Evolutionary conservation across 2,113 vertebrate genomes (phyloP).

Genomic region (Acinonyx jubatus): DNA sequence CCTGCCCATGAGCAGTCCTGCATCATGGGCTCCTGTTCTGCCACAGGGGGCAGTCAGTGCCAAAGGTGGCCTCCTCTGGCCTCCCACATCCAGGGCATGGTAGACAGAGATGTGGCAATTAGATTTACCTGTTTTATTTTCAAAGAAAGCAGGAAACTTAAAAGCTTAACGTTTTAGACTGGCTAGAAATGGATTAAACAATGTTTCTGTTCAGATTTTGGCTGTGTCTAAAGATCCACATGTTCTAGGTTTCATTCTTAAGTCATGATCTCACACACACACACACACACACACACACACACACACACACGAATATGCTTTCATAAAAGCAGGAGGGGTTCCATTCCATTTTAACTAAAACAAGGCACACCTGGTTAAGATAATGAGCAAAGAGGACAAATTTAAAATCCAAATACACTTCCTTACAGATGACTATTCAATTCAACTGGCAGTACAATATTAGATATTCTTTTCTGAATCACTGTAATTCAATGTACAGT

Average conservation of each 20-base stretch:
- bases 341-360: conserved; percentile 40
- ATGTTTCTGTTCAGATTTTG: background rate
- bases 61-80: background rate
- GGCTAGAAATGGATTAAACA: background rate
- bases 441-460: conserved; percentile 34
- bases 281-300: background rate
- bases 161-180: background rate
- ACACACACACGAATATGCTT: background rate
- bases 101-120: background rate
- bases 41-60: background rate
- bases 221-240: background rate
- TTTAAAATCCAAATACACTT: conserved; percentile 67
- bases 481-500: conserved; percentile 52
- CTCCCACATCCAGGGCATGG: background rate
- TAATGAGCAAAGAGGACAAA: conserved; percentile 47
- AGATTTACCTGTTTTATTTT: background rate
- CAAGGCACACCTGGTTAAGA: conserved; percentile 18
- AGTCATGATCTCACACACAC: background rate
- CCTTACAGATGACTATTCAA: conserved; percentile 35
- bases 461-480: conserved; percentile 67
- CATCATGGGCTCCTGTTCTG: background rate
- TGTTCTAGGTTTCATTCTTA: conserved; percentile 36
- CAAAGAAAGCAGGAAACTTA: background rate
- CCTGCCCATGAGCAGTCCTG: background rate
- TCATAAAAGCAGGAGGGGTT: conserved; percentile 10